phyloP scores from a whole-genome alignment of 2,797 vertebrate species.

The Poeciliopsis presidionis region DNA sequence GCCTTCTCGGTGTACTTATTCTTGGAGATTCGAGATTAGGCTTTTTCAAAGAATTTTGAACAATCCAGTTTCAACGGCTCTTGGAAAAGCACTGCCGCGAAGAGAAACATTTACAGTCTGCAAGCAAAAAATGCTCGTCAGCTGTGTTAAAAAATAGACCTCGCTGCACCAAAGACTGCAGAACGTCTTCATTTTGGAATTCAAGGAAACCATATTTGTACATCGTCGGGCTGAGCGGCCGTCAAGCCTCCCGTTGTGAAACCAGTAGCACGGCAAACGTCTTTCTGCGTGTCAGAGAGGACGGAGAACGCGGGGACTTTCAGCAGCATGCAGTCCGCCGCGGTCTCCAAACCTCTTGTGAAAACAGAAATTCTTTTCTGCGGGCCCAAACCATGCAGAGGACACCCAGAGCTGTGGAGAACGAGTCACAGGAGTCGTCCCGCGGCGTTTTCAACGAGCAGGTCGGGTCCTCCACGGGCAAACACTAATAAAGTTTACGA shows the following conservation, averaged over 20 bases:
- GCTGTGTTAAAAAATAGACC: not conserved
- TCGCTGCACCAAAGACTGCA: conserved; percentile 8
- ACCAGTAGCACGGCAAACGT: not conserved
- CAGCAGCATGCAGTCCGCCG: not conserved
- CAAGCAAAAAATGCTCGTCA: too few relatives aligned
- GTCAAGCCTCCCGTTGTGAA: not conserved
- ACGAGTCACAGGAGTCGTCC: conserved; percentile 53
- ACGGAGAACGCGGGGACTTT: conserved; percentile 1
- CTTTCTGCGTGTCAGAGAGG: conserved; percentile 32
- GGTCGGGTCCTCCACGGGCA: conserved; percentile 12
- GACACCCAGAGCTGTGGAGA: conserved; percentile 43
- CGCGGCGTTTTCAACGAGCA: conserved; percentile 30
- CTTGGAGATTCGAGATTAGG: not conserved
- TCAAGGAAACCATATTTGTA: not conserved
- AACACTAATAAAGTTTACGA: conserved; percentile 18
- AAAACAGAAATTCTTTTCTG: conserved; percentile 62
- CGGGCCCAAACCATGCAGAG: conserved; percentile 23
- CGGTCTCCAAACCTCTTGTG: conserved; percentile 33
- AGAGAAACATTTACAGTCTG: not conserved
- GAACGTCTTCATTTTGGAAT: conserved; percentile 7
- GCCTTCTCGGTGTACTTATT: not conserved
- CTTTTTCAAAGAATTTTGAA: not conserved
- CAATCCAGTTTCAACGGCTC: not conserved
- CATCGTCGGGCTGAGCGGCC: not conserved
- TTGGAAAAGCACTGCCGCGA: too few relatives aligned